These are phyloP conservation scores for Rhynchomys soricoides DNA, from an alignment of 2,113 vertebrate species.

Conservation along the genomic window DNA sequence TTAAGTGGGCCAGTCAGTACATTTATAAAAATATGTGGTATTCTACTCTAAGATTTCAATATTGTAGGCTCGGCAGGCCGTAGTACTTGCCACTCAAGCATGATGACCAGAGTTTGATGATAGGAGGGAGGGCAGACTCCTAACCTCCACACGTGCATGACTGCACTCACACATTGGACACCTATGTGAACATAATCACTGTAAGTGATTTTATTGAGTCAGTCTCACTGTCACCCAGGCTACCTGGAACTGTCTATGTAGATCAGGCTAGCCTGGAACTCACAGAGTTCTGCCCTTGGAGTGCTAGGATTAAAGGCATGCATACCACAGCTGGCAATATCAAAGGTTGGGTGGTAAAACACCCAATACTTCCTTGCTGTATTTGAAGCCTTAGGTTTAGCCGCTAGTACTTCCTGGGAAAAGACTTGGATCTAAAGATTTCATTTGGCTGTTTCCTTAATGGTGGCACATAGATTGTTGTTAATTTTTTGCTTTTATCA, in stretches of 20 bases:
- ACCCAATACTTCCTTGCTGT: neutral
- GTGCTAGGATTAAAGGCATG: neutral
- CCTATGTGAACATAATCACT: neutral
- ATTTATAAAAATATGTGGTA: neutral
- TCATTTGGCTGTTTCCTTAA: constrained; percentile 17
- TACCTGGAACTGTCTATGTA: neutral
- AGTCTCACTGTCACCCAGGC: neutral
- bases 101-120: neutral
- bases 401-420: neutral
- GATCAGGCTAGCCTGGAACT: neutral
- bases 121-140: neutral
- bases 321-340: neutral
- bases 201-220: neutral
- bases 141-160: neutral
- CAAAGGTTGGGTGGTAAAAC: neutral
- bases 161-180: neutral
- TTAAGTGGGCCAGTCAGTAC: neutral
- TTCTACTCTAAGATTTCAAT: neutral
- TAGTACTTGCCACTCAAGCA: neutral
- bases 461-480: neutral
- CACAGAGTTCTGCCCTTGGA: neutral
- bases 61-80: neutral
- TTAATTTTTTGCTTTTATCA: neutral
- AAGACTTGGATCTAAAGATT: too few relatives aligned
- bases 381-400: neutral